Base-by-base conservation (phyloP, 2,888 invertebrate genomes). In the Criorhina ranunculi region DNA sequence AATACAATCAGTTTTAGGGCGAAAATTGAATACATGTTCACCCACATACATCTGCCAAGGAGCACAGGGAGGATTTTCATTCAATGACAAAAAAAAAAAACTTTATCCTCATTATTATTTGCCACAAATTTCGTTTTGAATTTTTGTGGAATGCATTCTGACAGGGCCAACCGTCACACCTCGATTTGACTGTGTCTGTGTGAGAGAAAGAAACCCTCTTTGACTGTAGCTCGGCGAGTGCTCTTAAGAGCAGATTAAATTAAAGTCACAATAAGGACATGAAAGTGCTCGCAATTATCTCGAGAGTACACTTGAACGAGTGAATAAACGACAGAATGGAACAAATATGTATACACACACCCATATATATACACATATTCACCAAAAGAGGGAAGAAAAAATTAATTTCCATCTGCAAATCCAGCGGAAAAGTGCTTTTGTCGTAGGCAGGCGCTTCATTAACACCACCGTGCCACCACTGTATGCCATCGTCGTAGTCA, bases 211-310 rank as follows among this genome's bases (percentile, higher is more conserved):
- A 59, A 53, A 46, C 42, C 31, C 69, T 40, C 49, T 29, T 46
- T 9, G 8, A 5, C n/a, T 5, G 6, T 40, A 17, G 19, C 62
- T 57, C 59, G 42, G 57, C 67, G 69, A 70, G 70, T 19, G 66
- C 83, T 83, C 83, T 83, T 69, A 76, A 80, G 59, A 80, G 75
- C 80, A 85, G 85, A 85, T 85, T 85, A 80, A 85, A 85, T 85
- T 85, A 85, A 85, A 80, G 80, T 85, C 85, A 80, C 85, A 80
- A 85, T 85, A 80, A 80, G 85, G 80, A 85, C 80, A 70, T 80
- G 75, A 64, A 85, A 85, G 85, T 85, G 85, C 85, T 85, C 80
- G 85, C 85, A 85, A 85, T 85, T 85, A 85, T 85, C 85, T 85
- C 80, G 69, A 85, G 80, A 80, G 85, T 76, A 70, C 64, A 85